Evolutionary conservation across 2,888 invertebrate genomes (phyloP), one percentile per base, ranked within the genome.

Genomic region (Lasioglossum pauxillum): DNA sequence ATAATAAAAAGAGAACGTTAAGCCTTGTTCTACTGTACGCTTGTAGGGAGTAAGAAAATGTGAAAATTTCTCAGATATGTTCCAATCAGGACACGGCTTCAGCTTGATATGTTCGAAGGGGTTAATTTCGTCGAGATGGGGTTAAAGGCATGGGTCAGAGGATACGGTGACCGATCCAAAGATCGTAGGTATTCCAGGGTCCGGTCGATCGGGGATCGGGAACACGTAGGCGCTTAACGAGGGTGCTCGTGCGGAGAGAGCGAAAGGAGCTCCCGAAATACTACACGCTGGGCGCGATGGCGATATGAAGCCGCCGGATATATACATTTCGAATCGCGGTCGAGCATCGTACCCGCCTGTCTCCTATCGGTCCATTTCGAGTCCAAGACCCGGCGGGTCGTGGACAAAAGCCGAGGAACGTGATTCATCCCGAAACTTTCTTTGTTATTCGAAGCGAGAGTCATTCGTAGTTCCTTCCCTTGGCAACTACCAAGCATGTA

Each of bases 141-240:
- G 86, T 84, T 83, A 89, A 83, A 84, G 80, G 75, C 75, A 75
- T 53, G 69, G 82, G 1, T 75, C 78, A 23, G 75, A 46, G 67
- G 69, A 69, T 78, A 23, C 53, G 38, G 78, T 78, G 80, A 72
- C 69, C 85, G 85, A 87, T 82, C 89, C 72, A 82, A 72, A 82
- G 86, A 82, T 80, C 77, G 80, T 86, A 88, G 91, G 79, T 57
- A 78, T 69, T 81, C 72, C 80, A 31, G 8, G 85, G 77, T 82
- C 85, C 89, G 84, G 75, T 82, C 88, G 90, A 92, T 93, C 91
- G 89, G 69, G 90, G 80, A 91, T 90, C 89, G 78, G 86, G 90
- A 87, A 92, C 93, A 93, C 92, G 93, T 93, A 93, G 91, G 53
- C 88, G 92, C 92, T 93, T 93, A 93, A 93, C 92, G 92, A 93